These are phyloP conservation scores for Benitochromis conjunctus DNA, from an alignment of 2,113 vertebrate species.

Conservation along the genomic window DNA sequence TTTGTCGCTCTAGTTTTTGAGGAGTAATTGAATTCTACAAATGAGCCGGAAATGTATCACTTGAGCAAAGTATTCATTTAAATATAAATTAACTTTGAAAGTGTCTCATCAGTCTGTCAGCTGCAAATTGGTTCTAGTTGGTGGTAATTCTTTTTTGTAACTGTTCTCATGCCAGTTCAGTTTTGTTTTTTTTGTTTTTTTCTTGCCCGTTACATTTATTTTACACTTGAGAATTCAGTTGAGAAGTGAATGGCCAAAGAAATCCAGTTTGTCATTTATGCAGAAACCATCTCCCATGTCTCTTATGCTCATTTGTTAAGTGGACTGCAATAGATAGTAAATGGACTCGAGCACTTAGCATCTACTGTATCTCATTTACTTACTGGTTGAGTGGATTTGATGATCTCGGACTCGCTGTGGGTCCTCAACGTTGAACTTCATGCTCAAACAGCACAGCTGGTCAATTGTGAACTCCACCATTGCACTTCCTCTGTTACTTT, in stretches of 20 bases:
- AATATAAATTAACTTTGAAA: background rate
- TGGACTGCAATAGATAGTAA: conserved; percentile 9
- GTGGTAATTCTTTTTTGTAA: background rate
- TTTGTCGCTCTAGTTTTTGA: background rate
- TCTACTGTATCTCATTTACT: conserved; percentile 6
- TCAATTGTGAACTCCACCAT: conserved; percentile 2
- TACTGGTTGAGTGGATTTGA: background rate
- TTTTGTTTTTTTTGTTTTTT: background rate
- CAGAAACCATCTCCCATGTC: background rate
- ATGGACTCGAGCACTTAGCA: background rate
- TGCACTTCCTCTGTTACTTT: conserved; percentile 5
- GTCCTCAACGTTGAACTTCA: background rate
- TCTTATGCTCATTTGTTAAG: conserved; percentile 9
- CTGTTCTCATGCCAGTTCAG: background rate
- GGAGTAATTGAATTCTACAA: background rate
- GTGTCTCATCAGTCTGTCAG: background rate
- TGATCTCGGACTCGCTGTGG: background rate
- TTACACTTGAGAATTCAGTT: background rate
- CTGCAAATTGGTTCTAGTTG: background rate
- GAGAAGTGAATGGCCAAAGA: background rate
- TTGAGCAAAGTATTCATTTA: background rate
- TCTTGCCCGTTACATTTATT: background rate
- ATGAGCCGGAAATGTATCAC: background rate
- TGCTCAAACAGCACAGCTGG: conserved; percentile 11
- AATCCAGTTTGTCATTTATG: background rate